phyloP scores from a whole-genome alignment of 1,140 invertebrate genomes.

The Planococcus citri region DNA sequence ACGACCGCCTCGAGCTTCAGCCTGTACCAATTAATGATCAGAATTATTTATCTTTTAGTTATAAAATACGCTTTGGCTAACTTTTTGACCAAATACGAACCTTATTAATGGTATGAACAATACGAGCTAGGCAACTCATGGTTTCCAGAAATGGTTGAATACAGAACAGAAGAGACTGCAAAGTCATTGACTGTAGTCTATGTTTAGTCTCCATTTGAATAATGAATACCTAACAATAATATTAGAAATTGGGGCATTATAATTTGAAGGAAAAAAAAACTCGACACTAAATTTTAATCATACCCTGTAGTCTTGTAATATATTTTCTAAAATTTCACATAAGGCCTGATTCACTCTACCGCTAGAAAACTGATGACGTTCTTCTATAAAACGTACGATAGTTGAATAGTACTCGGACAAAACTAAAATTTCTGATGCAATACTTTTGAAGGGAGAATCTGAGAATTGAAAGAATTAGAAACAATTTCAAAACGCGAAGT shows the following conservation, averaged over 20 bases:
- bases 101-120: slow-evolving; percentile 62
- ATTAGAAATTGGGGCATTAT: slow-evolving; percentile 21
- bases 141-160: slow-evolving; percentile 70
- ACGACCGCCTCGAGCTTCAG: slow-evolving; percentile 64
- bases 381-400: slow-evolving; percentile 71
- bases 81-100: slow-evolving; percentile 41
- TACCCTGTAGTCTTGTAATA: slow-evolving; percentile 69
- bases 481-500: slow-evolving; percentile 30
- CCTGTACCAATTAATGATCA: slow-evolving; percentile 47
- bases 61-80: too few species aligned
- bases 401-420: slow-evolving; percentile 77
- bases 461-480: slow-evolving; percentile 40
- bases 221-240: slow-evolving; percentile 47
- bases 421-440: slow-evolving; percentile 69
- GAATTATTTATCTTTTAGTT: too few species aligned
- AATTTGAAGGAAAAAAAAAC: background rate
- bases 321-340: slow-evolving; percentile 57
- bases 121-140: slow-evolving; percentile 66
- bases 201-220: slow-evolving; percentile 77
- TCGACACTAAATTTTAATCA: slow-evolving; percentile 31
- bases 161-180: slow-evolving; percentile 86
- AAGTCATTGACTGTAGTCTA: slow-evolving; percentile 53
- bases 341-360: slow-evolving; percentile 88
- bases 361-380: slow-evolving; percentile 56
- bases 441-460: slow-evolving; percentile 57